Evolutionary conservation across 1,140 invertebrate genomes (phyloP).

Genomic region (Odontomachus brunneus): DNA sequence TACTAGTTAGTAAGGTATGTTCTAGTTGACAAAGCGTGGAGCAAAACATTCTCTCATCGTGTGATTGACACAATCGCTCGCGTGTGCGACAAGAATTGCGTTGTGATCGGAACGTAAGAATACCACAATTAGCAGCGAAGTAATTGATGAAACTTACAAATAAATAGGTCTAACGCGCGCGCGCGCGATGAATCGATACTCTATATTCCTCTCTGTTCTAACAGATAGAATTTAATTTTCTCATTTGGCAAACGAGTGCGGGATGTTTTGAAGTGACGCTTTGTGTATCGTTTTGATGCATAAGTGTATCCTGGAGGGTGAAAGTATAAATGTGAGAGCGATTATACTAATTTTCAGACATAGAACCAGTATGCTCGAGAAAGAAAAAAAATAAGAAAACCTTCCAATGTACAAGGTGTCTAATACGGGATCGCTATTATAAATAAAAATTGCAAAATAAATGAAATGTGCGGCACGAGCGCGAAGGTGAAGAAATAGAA

Average conservation of each 20-base stretch:
- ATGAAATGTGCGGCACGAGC: constrained; percentile 50
- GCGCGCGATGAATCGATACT: constrained; percentile 30
- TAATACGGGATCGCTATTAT: constrained; percentile 65
- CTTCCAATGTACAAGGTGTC: constrained; percentile 72
- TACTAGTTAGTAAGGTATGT: constrained; percentile 66
- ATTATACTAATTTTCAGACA: constrained; percentile 63
- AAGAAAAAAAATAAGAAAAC: constrained; percentile 40
- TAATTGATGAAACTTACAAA: constrained; percentile 17
- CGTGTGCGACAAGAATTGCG: constrained; percentile 21
- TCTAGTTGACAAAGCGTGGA: constrained; percentile 59
- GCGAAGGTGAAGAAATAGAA: constrained; percentile 51
- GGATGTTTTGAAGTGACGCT: constrained; percentile 67
- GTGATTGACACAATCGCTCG: constrained; percentile 27
- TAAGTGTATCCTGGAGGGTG: constrained; percentile 63
- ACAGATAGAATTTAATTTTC: constrained; percentile 55
- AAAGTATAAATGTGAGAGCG: constrained; percentile 67
- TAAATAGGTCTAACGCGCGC: constrained; percentile 39
- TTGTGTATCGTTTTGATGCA: constrained; percentile 61
- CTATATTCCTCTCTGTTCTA: constrained; percentile 16
- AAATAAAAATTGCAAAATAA: constrained; percentile 54
- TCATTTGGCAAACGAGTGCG: constrained; percentile 54
- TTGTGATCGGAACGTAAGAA: constrained; percentile 2
- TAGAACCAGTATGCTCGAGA: constrained; percentile 71
- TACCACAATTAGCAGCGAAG: neutral
- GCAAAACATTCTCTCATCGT: constrained; percentile 56